Evolutionary conservation across 2,113 vertebrate genomes (phyloP), one percentile per base, ranked within the genome.

Genomic region (Rhea americana): DNA sequence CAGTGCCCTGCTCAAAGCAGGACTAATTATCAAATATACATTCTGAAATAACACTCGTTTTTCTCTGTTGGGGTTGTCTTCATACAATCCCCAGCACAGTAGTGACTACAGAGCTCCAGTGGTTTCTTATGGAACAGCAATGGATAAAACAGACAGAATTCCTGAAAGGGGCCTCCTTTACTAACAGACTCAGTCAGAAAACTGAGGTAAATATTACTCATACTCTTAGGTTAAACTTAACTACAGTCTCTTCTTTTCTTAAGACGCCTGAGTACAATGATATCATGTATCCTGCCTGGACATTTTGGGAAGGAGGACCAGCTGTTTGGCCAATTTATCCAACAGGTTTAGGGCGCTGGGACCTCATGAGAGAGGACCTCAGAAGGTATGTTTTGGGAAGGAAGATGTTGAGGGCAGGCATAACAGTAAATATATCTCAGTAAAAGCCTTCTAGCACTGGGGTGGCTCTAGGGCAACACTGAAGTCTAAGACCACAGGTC

Each of bases 241-340:
- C 37, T 65, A 39, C 15, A 17, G 18, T 41, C 77, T 94, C 20
- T 24, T 95, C 95, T 82, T 82, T 58, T 74, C 91, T 94, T 76
- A 91, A 99, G 99, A 99, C 99, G 0, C 82, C 97, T 35, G 99
- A 99, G 75, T 99, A 99, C 97, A 96, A 97, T 85, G 99, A 99
- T 94, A 99, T 99, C 95, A 99, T 99, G 99, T 99, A 99, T 82
- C 99, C 99, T 74, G 99, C 99, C 2, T 99, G 99, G 99, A 99
- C 99, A 0, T 99, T 99, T 93, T 99, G 99, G 99, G 99, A 99
- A 98, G 99, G 99, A 19, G 99, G 99, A 19, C 99, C 99, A 9
- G 99, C 99, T 41, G 99, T 99, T 91, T 99, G 99, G 99, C 99
- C 99, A 63, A 99, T 99, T 94, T 99, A 99, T 81, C 99, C 99